Percentiles rank a stretch among this genome's conserved stretches.
phyloP scores from a whole-genome alignment of 53 echinoderm and acorn worm genomes.

The Temnopleurus reevesii region DNA sequence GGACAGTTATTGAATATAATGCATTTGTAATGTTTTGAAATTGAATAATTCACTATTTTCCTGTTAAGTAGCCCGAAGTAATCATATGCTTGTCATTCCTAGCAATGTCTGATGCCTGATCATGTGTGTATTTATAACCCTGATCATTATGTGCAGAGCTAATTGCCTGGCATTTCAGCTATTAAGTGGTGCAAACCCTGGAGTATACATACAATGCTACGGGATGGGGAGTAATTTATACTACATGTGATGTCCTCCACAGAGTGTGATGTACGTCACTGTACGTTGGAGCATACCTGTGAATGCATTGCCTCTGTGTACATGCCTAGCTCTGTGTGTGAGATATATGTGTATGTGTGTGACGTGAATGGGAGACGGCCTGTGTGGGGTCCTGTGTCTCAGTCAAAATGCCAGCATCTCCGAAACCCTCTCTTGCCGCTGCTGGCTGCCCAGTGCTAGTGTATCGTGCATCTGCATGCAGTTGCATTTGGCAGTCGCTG shows the following conservation, averaged over 20 bases:
- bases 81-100: background rate
- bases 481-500: constrained; percentile 32
- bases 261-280: constrained; percentile 31
- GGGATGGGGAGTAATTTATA: constrained; percentile 37
- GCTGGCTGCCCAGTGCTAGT: background rate
- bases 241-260: constrained; percentile 14
- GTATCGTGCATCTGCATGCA: constrained; percentile 36
- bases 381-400: constrained; percentile 23
- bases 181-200: constrained; percentile 41
- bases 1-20: background rate
- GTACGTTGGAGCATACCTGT: constrained; percentile 12
- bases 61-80: background rate
- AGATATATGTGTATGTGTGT: background rate
- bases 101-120: background rate
- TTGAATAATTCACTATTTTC: background rate
- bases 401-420: constrained; percentile 49
- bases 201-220: background rate
- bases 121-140: constrained; percentile 5
- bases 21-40: background rate
- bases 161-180: constrained; percentile 53
- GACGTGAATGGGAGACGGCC: constrained; percentile 32
- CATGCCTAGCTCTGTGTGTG: background rate
- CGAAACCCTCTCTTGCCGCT: background rate
- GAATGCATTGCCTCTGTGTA: background rate
- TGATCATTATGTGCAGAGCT: constrained; percentile 7